Percentiles rank a stretch among this genome's conserved stretches.
Evolutionary conservation across 2,888 invertebrate species (phyloP).

Genomic region (Scelioninae gen. 2): DNA sequence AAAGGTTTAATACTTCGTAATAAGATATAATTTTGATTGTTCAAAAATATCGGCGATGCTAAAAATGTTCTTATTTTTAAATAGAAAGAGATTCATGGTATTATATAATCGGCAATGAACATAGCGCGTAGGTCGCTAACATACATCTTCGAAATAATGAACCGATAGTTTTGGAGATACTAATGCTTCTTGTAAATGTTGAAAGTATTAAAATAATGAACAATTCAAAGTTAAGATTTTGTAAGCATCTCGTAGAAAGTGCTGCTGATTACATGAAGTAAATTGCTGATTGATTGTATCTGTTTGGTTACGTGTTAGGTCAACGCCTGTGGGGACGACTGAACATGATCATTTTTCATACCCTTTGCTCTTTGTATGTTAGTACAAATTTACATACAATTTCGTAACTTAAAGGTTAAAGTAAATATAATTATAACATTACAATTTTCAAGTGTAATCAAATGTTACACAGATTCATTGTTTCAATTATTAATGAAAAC

Average conservation of each 20-base stretch:
- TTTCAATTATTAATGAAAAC: no score
- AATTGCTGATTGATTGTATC: constrained; percentile 44
- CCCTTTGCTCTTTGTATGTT: constrained; percentile 39
- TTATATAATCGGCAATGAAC: neutral
- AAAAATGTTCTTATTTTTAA: constrained; percentile 10
- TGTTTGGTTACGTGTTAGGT: constrained; percentile 49
- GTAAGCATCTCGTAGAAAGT: constrained; percentile 2
- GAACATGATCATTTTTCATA: constrained; percentile 33
- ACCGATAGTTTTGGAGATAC: constrained; percentile 2
- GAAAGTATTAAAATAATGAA: constrained; percentile 10
- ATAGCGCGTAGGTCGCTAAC: neutral
- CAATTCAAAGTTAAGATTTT: constrained; percentile 16
- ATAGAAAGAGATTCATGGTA: neutral
- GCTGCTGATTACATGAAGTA: constrained; percentile 12
- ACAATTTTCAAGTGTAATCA: constrained; percentile 3
- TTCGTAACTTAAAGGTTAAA: constrained; percentile 34
- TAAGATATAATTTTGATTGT: constrained; percentile 11
- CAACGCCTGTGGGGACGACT: constrained; percentile 39
- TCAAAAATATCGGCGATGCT: constrained; percentile 7
- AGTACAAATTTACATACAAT: constrained; percentile 36
- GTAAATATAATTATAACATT: constrained; percentile 26
- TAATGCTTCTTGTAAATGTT: neutral
- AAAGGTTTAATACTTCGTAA: neutral
- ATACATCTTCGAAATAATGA: constrained; percentile 11
- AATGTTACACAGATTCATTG: neutral